Percentiles rank a stretch among this genome's conserved stretches.
Conservation (phyloP, 2,888 invertebrate genomes). For the Automeris io region DNA sequence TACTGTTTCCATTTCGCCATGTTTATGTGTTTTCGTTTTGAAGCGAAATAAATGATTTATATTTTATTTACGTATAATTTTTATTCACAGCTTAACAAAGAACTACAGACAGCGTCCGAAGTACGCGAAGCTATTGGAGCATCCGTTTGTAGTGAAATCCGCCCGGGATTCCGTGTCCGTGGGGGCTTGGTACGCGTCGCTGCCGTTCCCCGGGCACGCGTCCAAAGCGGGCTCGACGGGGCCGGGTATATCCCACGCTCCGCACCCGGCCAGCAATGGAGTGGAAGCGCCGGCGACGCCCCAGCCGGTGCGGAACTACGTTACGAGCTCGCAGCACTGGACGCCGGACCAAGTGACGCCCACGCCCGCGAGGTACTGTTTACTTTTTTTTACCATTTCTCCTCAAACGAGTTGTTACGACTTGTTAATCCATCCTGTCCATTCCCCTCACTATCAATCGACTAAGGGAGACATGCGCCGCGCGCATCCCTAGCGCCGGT, state of each 20-base stretch:
- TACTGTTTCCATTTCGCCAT: too few species aligned
- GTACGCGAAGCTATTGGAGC: slow-evolving; percentile 92
- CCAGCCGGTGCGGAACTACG: slow-evolving; percentile 61
- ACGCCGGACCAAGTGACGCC: slow-evolving; percentile 61
- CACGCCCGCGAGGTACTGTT: slow-evolving; percentile 45
- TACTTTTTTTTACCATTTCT: too few species aligned
- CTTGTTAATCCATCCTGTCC: too few species aligned
- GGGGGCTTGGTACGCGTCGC: slow-evolving; percentile 87
- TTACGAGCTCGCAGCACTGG: slow-evolving; percentile 57
- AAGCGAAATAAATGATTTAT: background rate
- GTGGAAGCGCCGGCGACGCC: slow-evolving; percentile 46
- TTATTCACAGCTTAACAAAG: slow-evolving; percentile 86
- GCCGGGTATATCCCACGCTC: slow-evolving; percentile 11
- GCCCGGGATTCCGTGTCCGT: slow-evolving; percentile 83
- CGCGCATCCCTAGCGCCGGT: too few species aligned
- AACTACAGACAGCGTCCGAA: slow-evolving; percentile 96
- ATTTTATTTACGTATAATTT: background rate
- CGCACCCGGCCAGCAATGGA: slow-evolving; percentile 22
- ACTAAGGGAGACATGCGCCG: too few species aligned
- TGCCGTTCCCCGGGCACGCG: slow-evolving; percentile 43
- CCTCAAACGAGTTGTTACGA: too few species aligned
- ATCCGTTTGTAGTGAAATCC: slow-evolving; percentile 90
- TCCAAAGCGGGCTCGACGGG: slow-evolving; percentile 5
- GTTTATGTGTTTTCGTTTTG: background rate
- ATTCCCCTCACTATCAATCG: too few species aligned